Evolutionary conservation across 92 coral and sea anemone species (phyloP).

Genomic region (Phymanthus crucifer): DNA sequence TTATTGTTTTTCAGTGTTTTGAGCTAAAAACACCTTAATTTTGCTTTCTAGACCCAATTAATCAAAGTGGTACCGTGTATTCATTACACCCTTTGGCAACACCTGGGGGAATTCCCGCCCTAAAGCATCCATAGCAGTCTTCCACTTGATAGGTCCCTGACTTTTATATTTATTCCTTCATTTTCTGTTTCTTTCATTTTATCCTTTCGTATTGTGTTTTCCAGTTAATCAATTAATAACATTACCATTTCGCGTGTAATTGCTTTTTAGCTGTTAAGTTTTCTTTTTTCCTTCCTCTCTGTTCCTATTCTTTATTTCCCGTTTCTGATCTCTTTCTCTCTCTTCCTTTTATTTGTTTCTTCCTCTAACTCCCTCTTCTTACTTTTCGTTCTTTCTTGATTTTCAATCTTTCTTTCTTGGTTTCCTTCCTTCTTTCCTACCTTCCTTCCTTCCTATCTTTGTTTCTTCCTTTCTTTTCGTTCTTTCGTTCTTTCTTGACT

Average conservation of each 20-base stretch:
- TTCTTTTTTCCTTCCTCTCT: background rate
- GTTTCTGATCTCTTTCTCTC: background rate
- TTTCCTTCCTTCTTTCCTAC: background rate
- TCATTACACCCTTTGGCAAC: background rate
- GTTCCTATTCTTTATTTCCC: background rate
- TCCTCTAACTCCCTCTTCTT: background rate
- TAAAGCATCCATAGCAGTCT: background rate
- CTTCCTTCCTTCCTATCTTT: background rate
- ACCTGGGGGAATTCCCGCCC: background rate
- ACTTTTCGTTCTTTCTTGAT: background rate
- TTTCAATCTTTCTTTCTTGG: background rate
- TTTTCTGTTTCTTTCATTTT: background rate
- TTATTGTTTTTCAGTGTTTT: background rate
- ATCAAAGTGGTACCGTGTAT: background rate
- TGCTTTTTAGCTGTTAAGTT: background rate
- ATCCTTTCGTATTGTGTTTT: background rate
- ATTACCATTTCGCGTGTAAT: background rate
- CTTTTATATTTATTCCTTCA: background rate
- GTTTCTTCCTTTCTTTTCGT: background rate
- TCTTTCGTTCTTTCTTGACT: background rate
- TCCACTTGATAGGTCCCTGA: background rate
- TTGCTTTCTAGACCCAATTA: background rate
- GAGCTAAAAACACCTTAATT: background rate
- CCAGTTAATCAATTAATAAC: background rate
- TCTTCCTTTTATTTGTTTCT: background rate